Base-by-base conservation (phyloP, 2,113 vertebrate genomes). In the Serilophus lunatus region DNA sequence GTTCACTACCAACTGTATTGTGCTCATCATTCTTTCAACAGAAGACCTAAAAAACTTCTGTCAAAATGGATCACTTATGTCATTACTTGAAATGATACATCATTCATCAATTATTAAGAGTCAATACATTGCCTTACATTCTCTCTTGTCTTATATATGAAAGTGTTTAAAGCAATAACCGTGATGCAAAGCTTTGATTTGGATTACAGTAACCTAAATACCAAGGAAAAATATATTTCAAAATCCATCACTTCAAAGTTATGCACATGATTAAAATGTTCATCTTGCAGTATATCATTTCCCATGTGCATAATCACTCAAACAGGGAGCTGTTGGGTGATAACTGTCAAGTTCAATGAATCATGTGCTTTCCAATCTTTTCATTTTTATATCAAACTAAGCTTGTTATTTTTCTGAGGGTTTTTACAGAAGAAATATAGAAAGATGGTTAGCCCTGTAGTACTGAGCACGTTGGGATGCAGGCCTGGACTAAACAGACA, bases 161-260 rank as follows among this genome's bases (percentile, higher is more conserved):
- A 81, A 92, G 59, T 7, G 4, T 83, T 90, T 93, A 95, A 97
- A 93, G 93, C 81, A 96, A 97, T 89, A 97, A 94, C 53, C 61
- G 79, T 19, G 7, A 47, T 47, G 40, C 78, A 78, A 92, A 96
- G 84, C 83, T 95, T 92, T 83, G 82, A 91, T 87, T 90, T 78
- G 92, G 94, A 95, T 96, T 97, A 89, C 71, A 95, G 78, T 60
- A 93, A 96, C 89, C 90, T 96, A 88, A 93, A 95, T 92, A 97
- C 44, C 18, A 87, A 51, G 68, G 77, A 97, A 95, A 97, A 96
- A 92, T 80, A 87, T 64, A 69, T 93, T 95, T 97, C 82, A 86
- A 97, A 93, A 97, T 96, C 92, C 81, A 95, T 97, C 95, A 96
- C 86, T 97, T 97, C 89, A 71, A 96, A 97, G 96, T 91, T 93